These are phyloP conservation scores for Norana najaformis DNA, from an alignment of 2,888 invertebrate species.

Conservation along the genomic window DNA sequence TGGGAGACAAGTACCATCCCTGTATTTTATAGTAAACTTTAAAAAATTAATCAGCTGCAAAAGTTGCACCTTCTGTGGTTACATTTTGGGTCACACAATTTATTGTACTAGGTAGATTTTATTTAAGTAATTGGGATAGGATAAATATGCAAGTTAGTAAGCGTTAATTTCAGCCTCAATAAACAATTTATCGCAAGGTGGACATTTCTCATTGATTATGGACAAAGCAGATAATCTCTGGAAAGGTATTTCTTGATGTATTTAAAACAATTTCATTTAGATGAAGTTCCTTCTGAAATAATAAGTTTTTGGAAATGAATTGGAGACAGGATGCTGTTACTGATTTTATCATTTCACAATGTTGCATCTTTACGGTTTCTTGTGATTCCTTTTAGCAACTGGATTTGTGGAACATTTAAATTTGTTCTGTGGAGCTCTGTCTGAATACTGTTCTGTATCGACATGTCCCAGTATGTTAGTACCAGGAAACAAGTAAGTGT, in stretches of 20 bases:
- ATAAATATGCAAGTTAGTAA: not conserved
- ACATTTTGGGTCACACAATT: too few relatives aligned
- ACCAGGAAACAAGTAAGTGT: constrained; percentile 82
- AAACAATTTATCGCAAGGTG: not conserved
- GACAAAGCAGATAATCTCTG: not conserved
- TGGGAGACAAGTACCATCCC: not conserved
- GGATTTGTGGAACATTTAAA: constrained; percentile 99
- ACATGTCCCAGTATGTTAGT: constrained; percentile 91
- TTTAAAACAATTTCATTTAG: not conserved
- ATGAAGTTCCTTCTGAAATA: not conserved
- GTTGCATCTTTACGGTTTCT: not conserved
- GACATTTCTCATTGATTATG: not conserved
- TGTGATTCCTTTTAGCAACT: constrained; percentile 65
- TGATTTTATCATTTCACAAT: not conserved
- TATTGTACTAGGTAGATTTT: not conserved
- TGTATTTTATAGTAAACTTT: not conserved
- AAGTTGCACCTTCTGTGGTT: not conserved
- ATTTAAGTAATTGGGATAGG: not conserved
- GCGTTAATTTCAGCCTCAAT: not conserved
- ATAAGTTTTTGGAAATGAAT: not conserved
- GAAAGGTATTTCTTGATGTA: not conserved
- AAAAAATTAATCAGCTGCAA: not conserved
- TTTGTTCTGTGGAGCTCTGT: constrained; percentile 95
- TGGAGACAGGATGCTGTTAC: not conserved
- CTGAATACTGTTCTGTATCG: constrained; percentile 95